Evolutionary conservation across 1,140 invertebrate genomes (phyloP), one percentile per base, ranked within the genome.

Genomic region (Heliconius hermathena): DNA sequence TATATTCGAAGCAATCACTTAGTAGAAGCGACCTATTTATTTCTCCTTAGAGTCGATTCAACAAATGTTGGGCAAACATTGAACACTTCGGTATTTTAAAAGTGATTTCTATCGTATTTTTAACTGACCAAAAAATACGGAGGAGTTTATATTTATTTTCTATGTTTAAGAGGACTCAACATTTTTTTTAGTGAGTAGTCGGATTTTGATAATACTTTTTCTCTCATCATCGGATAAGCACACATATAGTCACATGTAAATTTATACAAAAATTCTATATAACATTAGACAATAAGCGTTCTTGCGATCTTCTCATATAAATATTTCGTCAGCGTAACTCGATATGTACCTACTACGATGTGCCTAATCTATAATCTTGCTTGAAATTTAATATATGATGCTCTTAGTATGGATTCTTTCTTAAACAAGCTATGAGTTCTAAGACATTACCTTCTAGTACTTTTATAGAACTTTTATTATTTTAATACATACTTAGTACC

Each of bases 361-460:
- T 80, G 74, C 66, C 74, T 80, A 80, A 80, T 80, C 74, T 80
- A 80, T 76, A 76, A 76, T 76, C 78, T 79, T 46, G 26, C 60
- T 79, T n/a, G 78, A 73, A 80, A 76, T 60, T 80, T 73, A 79
- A 79, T 79, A 79, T 41, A 71, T 26, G 46, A 8, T 46, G 22
- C 26, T 33, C n/a, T 57, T 71, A 74, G 49, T 76, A 80, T 46
- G 78, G 78, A 71, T 79, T 79, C 78, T 22, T 60, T 60, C n/a
- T 66, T 66, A 66, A 66, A 66, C 26, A 26, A 26, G 60, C 60
- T 66, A 1, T 29, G 4, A n/a, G 4, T 22, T 16, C 22, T 66
- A 29, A 29, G 60, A 66, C 11, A 57, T 57, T n/a, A 26, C 22
- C n/a, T 3, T 60, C 36, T n/a, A 60, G 22, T 38, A 26, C 29